Evolutionary conservation across 2,113 vertebrate species (phyloP), one percentile per base, ranked within the genome.

Genomic region (Artemisiospiza belli): DNA sequence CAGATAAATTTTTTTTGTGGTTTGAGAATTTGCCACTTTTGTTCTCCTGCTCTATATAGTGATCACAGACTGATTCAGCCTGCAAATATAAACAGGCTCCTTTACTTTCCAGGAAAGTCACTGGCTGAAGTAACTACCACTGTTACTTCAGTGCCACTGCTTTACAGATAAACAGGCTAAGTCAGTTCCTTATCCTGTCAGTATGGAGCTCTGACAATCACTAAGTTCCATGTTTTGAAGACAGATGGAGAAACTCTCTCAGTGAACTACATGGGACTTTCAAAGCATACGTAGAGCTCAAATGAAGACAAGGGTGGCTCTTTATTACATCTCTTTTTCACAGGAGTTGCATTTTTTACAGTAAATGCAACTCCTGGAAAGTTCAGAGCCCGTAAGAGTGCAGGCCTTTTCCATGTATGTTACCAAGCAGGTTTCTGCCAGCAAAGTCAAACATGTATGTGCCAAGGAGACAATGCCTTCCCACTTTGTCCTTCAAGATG

Each of bases 31-130:
- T 84, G 37, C 46, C 54, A 81, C 55, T 68, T 89, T 79, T 69
- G 35, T 83, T 92, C 16, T 30, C 51, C 33, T 33, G 44, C 17
- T 92, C 44, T 83, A 37, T 76, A 13, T 4, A 79, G 58, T 8
- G 62, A 87, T 91, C 61, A 73, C 70, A 79, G 91, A 54, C 51
- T 69, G 74, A 84, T 87, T 84, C 66, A 89, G 52, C 49, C 70
- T 81, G 57, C 39, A 95, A 88, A 74, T 67, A 90, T 4, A 68
- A 90, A 69, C 52, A 63, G 52, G 39, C 8, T 51, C 16, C 39
- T 82, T 78, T 72, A 44, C 66, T 82, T 87, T 89, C 66, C 46
- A 72, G 41, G 87, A 30, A 57, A 57, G 12, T 61, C 78, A 30
- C 33, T 81, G 79, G 46, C 55, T 91, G 41, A 78, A 62, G 52